phyloP scores from a whole-genome alignment of 2,888 invertebrate genomes.

The Idaea dimidiata region DNA sequence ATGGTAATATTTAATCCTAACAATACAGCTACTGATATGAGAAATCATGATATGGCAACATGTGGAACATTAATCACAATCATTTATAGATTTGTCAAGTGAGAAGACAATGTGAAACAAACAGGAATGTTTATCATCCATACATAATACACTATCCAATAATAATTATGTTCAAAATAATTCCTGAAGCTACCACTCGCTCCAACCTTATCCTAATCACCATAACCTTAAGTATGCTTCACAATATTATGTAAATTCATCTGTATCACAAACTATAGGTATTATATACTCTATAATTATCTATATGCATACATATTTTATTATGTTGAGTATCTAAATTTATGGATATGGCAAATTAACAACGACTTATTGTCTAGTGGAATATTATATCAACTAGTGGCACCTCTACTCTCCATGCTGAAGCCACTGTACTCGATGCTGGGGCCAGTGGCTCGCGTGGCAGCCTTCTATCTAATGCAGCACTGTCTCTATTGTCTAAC shows the following conservation, averaged over 20 bases:
- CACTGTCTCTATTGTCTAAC: too few relatives aligned
- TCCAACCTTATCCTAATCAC: slow-evolving; percentile 34
- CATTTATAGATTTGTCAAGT: background rate
- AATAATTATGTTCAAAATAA: background rate
- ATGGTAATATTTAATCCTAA: too few relatives aligned
- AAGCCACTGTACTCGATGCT: slow-evolving; percentile 18
- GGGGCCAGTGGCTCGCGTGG: background rate
- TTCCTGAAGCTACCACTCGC: background rate
- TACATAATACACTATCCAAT: background rate
- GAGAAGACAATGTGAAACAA: background rate
- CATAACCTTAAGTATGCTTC: slow-evolving; percentile 36
- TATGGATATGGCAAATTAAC: slow-evolving; percentile 79
- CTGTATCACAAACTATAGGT: slow-evolving; percentile 77
- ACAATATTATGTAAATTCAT: slow-evolving; percentile 78
- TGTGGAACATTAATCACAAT: background rate
- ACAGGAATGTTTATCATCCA: background rate
- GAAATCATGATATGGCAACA: slow-evolving; percentile 22
- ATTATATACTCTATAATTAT: slow-evolving; percentile 67
- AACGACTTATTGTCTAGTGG: slow-evolving; percentile 79
- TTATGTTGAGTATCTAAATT: slow-evolving; percentile 76
- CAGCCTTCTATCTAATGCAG: background rate
- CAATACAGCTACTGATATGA: background rate
- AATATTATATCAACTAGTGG: slow-evolving; percentile 54
- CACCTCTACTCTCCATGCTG: slow-evolving; percentile 10
- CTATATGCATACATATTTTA: slow-evolving; percentile 66